Conservation (phyloP, 2,888 invertebrate species). For the Campoplex nolae region DNA sequence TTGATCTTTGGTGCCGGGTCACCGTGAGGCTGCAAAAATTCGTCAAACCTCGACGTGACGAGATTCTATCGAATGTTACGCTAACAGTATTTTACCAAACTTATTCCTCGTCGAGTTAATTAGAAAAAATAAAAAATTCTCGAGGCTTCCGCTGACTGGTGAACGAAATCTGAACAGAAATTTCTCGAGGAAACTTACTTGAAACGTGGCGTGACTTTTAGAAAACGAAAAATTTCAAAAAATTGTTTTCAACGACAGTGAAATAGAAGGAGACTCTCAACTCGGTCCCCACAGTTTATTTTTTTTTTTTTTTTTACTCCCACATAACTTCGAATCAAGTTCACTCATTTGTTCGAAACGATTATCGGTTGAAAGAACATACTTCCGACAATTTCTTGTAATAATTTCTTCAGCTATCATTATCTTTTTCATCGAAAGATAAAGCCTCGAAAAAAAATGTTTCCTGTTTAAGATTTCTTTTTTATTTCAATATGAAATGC, state of each 20-base stretch:
- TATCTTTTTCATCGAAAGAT: background rate
- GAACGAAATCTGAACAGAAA: background rate
- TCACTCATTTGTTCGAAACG: too few species aligned
- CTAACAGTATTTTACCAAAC: background rate
- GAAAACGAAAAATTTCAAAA: background rate
- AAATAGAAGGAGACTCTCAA: background rate
- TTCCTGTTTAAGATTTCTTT: background rate
- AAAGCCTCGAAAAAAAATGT: background rate
- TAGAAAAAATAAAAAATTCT: background rate
- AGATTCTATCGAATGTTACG: background rate
- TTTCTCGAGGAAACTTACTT: constrained; percentile 30
- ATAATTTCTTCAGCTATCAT: background rate
- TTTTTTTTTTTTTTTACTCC: too few species aligned
- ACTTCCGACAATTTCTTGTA: too few species aligned
- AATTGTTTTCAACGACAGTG: background rate
- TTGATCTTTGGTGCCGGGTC: background rate
- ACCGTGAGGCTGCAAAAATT: constrained; percentile 36
- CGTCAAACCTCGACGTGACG: background rate
- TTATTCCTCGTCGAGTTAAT: background rate
- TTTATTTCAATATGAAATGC: background rate
- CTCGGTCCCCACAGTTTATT: background rate
- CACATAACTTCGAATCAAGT: too few species aligned
- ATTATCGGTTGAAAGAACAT: too few species aligned
- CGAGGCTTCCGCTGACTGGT: background rate
- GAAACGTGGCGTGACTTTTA: background rate